These are phyloP conservation scores for Channa striata DNA, from an alignment of 2,797 vertebrate genomes.

Conservation along the genomic window DNA sequence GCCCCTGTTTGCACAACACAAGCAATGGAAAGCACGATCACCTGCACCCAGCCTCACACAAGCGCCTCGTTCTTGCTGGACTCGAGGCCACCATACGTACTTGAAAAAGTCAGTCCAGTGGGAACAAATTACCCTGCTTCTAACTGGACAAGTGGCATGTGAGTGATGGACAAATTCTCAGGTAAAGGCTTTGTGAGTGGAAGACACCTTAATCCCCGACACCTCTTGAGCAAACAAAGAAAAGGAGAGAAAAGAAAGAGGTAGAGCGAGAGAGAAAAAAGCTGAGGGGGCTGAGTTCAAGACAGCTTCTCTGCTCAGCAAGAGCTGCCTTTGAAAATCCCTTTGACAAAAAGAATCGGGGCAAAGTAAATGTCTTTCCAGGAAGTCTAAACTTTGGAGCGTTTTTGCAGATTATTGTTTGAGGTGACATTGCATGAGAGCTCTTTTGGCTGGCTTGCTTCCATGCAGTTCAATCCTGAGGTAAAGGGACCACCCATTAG, in stretches of 20 bases:
- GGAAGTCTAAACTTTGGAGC: constrained; percentile 73
- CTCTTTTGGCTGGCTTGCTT: constrained; percentile 74
- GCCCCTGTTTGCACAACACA: constrained; percentile 76
- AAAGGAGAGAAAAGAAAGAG: constrained; percentile 41
- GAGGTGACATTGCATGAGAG: constrained; percentile 82
- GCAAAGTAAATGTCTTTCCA: constrained; percentile 73
- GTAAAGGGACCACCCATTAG: constrained; percentile 83
- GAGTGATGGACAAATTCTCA: constrained; percentile 65
- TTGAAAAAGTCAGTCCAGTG: constrained; percentile 16
- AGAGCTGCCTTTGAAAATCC: constrained; percentile 69
- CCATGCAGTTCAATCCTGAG: constrained; percentile 69
- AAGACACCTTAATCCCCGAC: constrained; percentile 65
- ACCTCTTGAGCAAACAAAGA: constrained; percentile 71
- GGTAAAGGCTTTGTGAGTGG: constrained; percentile 56
- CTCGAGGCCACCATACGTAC: constrained; percentile 18
- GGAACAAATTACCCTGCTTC: constrained; percentile 36
- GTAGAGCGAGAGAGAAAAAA: constrained; percentile 55
- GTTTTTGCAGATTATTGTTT: constrained; percentile 79
- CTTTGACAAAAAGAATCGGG: constrained; percentile 64
- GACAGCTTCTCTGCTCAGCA: constrained; percentile 65
- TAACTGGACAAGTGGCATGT: constrained; percentile 41
- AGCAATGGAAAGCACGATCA: constrained; percentile 53
- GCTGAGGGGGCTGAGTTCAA: constrained; percentile 59
- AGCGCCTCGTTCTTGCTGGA: constrained; percentile 24
- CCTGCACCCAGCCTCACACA: constrained; percentile 51